Conservation (phyloP, 1,140 invertebrate genomes). For the Heliconius hermathena region DNA sequence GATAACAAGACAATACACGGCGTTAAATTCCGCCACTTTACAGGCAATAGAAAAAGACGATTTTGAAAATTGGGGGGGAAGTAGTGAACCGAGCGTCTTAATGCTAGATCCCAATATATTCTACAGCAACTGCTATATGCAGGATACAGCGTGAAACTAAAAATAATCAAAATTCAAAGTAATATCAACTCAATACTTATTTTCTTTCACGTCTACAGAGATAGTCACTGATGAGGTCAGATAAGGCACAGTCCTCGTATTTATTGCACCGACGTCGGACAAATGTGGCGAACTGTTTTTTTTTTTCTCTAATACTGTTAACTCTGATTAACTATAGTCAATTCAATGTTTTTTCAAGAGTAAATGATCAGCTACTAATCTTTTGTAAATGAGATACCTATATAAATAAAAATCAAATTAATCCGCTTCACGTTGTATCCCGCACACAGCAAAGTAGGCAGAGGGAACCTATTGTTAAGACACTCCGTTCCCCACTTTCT, state of each 20-base stretch:
- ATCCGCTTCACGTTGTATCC: too few relatives aligned
- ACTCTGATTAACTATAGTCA: slow-evolving; percentile 42
- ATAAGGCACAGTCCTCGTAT: slow-evolving; percentile 72
- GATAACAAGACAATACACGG: background rate
- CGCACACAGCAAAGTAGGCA: too few relatives aligned
- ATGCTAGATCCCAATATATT: background rate
- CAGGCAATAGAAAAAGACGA: background rate
- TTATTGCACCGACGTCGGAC: slow-evolving; percentile 68
- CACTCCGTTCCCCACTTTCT: too few relatives aligned
- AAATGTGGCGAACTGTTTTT: slow-evolving; percentile 62
- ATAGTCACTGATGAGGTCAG: slow-evolving; percentile 58
- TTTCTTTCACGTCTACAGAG: slow-evolving; percentile 51
- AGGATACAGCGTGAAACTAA: background rate
- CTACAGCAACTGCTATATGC: background rate
- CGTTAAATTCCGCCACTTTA: background rate
- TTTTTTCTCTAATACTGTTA: slow-evolving; percentile 52
- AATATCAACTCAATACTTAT: slow-evolving; percentile 48
- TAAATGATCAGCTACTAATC: background rate
- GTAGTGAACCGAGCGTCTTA: background rate
- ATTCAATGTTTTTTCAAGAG: slow-evolving; percentile 11
- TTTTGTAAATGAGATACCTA: background rate
- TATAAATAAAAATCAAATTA: too few relatives aligned
- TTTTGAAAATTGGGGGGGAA: background rate
- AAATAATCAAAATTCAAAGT: slow-evolving; percentile 17
- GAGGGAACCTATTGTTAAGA: too few relatives aligned